Conservation (phyloP, 2,797 vertebrate species). For the Gymnopithys bicolor region DNA sequence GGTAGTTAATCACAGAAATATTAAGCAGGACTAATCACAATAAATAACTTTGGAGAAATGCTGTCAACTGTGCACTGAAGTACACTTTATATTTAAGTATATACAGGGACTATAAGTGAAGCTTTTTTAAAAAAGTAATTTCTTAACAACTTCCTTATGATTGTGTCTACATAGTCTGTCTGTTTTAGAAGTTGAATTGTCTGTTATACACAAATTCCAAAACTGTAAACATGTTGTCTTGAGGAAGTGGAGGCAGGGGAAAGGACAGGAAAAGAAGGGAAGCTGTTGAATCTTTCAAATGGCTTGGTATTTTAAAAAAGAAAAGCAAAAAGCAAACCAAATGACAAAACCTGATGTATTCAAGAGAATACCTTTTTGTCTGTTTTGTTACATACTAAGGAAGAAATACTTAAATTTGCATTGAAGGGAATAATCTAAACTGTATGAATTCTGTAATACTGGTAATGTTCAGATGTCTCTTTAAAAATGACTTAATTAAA, state of each 20-base stretch:
- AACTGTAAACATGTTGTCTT: background rate
- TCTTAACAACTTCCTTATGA: background rate
- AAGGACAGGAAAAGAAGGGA: background rate
- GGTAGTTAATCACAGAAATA: background rate
- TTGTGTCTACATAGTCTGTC: background rate
- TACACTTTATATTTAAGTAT: constrained; percentile 29
- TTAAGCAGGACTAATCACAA: background rate
- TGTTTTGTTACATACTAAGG: background rate
- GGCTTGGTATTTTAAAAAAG: background rate
- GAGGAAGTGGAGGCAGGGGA: background rate
- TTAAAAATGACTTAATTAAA: background rate
- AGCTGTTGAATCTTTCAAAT: background rate
- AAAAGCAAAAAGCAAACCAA: background rate
- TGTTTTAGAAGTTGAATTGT: background rate
- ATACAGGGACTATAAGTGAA: background rate
- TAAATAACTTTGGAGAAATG: constrained; percentile 42
- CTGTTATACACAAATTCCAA: background rate
- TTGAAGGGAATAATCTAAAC: background rate
- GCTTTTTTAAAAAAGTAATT: background rate
- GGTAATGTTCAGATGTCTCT: background rate
- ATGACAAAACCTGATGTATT: background rate
- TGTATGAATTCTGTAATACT: background rate
- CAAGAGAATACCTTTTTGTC: background rate
- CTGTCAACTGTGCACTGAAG: constrained; percentile 9
- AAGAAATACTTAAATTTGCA: background rate